A percentile compares a stretch with the other conserved stretches of the same genome.
phyloP scores from a whole-genome alignment of 2,888 invertebrate species.

The Incurvaria masculella region DNA sequence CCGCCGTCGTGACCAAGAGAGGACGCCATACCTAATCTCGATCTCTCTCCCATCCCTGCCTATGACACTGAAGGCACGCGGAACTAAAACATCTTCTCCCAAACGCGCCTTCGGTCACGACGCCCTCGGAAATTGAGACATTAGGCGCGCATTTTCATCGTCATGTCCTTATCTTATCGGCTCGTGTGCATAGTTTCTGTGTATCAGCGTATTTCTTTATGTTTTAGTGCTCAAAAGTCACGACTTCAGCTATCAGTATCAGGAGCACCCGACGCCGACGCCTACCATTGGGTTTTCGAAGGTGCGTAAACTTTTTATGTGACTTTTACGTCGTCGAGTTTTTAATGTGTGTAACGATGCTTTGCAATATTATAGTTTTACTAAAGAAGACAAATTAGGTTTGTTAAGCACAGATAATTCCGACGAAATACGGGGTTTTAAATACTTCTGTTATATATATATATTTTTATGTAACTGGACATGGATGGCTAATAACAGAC shows the following conservation, averaged over 20 bases:
- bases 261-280: constrained; percentile 68
- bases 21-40: neutral
- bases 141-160: constrained; percentile 53
- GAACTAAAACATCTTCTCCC: constrained; percentile 31
- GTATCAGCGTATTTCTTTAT: constrained; percentile 57
- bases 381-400: too few relatives aligned
- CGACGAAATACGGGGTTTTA: too few relatives aligned
- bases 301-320: constrained; percentile 54
- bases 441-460: too few relatives aligned
- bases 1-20: neutral
- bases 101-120: constrained; percentile 52
- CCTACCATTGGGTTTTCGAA: constrained; percentile 91
- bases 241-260: constrained; percentile 63
- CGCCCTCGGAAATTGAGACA: constrained; percentile 46
- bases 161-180: constrained; percentile 42
- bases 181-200: constrained; percentile 37
- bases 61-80: too few relatives aligned
- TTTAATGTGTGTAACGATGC: too few relatives aligned
- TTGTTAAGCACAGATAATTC: too few relatives aligned
- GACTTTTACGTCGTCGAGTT: neutral
- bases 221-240: constrained; percentile 86
- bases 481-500: too few relatives aligned
- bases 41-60: neutral
- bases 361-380: too few relatives aligned
- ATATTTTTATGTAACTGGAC: too few relatives aligned